A percentile compares a stretch with the other conserved stretches of the same genome.
Conservation (phyloP, 2,797 vertebrate species). For the Scyliorhinus canicula region DNA sequence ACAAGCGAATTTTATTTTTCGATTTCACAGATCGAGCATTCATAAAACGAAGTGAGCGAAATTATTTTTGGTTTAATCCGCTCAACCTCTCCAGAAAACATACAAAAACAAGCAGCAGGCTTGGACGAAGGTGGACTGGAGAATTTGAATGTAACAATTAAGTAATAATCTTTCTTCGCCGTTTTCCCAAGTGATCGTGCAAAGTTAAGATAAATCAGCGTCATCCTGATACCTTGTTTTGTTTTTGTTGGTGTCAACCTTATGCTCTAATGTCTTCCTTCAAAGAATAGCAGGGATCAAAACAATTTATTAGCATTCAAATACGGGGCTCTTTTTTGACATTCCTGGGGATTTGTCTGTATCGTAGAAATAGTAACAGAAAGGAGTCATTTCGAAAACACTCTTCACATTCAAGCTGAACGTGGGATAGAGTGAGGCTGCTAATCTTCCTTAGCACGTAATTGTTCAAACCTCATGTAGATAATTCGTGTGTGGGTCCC, state of each 20-base stretch:
- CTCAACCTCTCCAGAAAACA: too few relatives aligned
- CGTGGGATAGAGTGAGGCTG: neutral
- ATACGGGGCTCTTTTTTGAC: fast-evolving
- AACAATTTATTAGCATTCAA: neutral
- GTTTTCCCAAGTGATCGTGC: too few relatives aligned
- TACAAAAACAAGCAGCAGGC: too few relatives aligned
- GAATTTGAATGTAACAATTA: too few relatives aligned
- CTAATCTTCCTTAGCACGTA: neutral
- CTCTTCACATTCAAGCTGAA: neutral
- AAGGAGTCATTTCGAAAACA: neutral
- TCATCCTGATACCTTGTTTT: neutral
- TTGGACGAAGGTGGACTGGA: too few relatives aligned
- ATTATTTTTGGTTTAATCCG: too few relatives aligned
- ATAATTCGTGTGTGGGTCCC: neutral
- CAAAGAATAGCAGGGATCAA: neutral
- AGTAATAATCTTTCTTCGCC: too few relatives aligned
- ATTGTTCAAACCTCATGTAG: neutral
- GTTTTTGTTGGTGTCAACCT: neutral
- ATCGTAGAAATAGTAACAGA: neutral
- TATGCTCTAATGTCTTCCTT: neutral
- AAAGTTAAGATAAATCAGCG: too few relatives aligned
- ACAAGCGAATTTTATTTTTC: too few relatives aligned
- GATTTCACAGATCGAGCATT: too few relatives aligned
- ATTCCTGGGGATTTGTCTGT: neutral
- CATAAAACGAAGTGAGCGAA: too few relatives aligned